Conservation (phyloP, 2,797 vertebrate species). For the Manis crassicaudata region DNA sequence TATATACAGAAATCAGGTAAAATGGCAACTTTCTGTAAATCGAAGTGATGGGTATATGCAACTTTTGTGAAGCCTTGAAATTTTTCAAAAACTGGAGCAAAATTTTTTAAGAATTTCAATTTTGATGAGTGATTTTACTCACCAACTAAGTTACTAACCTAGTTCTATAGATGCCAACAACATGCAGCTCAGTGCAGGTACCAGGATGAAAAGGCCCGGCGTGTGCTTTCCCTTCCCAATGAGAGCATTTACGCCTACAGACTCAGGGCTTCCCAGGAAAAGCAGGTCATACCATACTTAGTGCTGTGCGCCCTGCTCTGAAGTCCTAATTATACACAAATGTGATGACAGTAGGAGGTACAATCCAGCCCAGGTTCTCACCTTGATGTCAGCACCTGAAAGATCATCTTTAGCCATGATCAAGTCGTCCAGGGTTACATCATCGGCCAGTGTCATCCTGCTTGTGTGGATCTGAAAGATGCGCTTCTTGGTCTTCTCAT, state of each 20-base stretch:
- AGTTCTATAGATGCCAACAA: neutral
- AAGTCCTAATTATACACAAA: neutral
- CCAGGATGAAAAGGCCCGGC: neutral
- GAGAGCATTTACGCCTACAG: rapidly evolving
- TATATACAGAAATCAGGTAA: neutral
- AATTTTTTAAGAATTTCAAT: neutral
- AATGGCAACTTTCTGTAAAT: neutral
- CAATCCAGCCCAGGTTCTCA: slow-evolving; percentile 57
- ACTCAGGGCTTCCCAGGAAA: too few relatives aligned
- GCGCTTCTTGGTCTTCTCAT: slow-evolving; percentile 97
- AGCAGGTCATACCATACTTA: neutral
- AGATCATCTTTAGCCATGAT: slow-evolving; percentile 99
- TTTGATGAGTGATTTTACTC: neutral
- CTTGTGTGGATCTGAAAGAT: slow-evolving; percentile 99
- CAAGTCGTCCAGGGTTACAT: slow-evolving; percentile 96
- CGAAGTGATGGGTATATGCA: neutral
- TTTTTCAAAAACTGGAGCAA: neutral
- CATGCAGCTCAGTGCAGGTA: rapidly evolving
- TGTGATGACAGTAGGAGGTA: neutral
- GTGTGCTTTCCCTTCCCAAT: neutral
- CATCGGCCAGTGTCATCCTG: slow-evolving; percentile 95
- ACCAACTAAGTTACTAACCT: neutral
- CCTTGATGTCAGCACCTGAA: slow-evolving; percentile 98
- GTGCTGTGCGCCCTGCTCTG: neutral
- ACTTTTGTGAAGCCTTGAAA: slow-evolving; percentile 3